Conservation (phyloP, 2,797 vertebrate genomes). For the Spinus olivaceus region DNA sequence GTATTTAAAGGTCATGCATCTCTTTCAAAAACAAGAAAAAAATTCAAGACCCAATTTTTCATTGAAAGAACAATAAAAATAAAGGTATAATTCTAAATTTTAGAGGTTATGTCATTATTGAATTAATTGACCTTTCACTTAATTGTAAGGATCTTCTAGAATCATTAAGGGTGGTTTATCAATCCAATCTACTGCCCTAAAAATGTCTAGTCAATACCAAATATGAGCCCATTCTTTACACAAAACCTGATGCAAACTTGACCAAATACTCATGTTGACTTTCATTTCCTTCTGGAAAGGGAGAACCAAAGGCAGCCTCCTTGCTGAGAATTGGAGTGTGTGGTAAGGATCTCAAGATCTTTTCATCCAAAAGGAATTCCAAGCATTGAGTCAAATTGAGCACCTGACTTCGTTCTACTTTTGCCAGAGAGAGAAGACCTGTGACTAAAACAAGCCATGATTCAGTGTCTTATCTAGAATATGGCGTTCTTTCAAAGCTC, state of each 20-base stretch:
- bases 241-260: not conserved
- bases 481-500: not conserved
- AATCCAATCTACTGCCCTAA: not conserved
- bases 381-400: not conserved
- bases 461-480: not conserved
- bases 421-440: not conserved
- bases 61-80: not conserved
- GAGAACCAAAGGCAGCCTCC: not conserved
- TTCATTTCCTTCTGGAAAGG: not conserved
- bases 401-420: not conserved
- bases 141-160: not conserved
- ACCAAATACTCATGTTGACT: not conserved
- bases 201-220: not conserved
- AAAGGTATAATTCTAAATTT: not conserved
- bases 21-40: not conserved
- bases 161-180: not conserved
- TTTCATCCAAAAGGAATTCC: not conserved
- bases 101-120: fast-evolving
- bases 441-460: not conserved
- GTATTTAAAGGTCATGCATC: not conserved
- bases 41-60: not conserved
- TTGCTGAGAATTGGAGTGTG: not conserved
- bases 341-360: not conserved
- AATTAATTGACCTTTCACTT: not conserved
- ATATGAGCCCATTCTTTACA: not conserved